Evolutionary conservation across 2,113 vertebrate species (phyloP).

Genomic region (Orycteropus afer): DNA sequence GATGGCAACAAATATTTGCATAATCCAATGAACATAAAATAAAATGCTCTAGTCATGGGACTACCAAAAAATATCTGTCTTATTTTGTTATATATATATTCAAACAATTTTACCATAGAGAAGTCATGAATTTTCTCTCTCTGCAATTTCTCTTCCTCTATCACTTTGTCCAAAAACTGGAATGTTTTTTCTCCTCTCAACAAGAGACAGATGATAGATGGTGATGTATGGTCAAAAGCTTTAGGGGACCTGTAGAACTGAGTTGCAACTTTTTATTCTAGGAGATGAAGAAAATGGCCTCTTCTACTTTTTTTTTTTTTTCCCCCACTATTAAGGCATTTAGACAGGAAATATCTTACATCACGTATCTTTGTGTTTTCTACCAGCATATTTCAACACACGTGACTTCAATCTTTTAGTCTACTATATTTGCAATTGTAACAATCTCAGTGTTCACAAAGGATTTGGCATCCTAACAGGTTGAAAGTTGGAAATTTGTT

Average conservation of each 20-base stretch:
- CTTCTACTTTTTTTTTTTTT: background rate
- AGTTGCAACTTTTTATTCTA: background rate
- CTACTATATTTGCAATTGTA: background rate
- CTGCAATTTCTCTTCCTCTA: background rate
- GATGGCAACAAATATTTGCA: background rate
- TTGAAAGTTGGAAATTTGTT: background rate
- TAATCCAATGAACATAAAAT: background rate
- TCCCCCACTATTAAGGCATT: background rate
- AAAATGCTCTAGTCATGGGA: background rate
- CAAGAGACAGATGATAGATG: background rate
- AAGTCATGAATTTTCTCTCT: background rate
- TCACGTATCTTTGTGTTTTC: slow-evolving; percentile 38
- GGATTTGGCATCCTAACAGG: background rate
- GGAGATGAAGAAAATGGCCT: slow-evolving; percentile 21
- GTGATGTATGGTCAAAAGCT: background rate
- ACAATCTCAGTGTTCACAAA: background rate
- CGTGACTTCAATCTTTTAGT: background rate
- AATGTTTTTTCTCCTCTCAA: background rate
- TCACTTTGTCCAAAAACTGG: background rate
- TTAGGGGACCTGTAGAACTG: background rate
- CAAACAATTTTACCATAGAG: background rate
- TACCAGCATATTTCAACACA: background rate
- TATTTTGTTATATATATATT: background rate
- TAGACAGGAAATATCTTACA: background rate
- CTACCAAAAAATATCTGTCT: background rate